Conservation (phyloP, 2,888 invertebrate species). For the Hypercompe scribonia region DNA sequence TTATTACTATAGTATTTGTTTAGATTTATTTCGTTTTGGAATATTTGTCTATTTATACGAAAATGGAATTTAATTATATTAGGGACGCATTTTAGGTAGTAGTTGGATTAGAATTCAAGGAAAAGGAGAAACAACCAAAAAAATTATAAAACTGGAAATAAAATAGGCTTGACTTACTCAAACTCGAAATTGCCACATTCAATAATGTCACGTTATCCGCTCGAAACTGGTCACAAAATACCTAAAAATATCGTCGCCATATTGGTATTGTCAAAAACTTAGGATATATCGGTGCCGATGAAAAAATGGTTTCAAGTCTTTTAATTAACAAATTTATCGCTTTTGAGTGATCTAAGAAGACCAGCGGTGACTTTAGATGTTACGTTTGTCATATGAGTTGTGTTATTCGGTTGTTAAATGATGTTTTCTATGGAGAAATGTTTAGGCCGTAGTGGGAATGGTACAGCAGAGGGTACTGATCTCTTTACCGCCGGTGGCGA, state of each 20-base stretch:
- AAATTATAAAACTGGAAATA: constrained; percentile 11
- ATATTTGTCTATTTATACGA: neutral
- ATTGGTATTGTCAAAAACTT: constrained; percentile 87
- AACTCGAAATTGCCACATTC: constrained; percentile 62
- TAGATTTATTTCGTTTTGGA: neutral
- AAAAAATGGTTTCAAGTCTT: constrained; percentile 83
- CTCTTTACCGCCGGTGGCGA: constrained; percentile 71
- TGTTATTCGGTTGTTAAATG: constrained; percentile 78
- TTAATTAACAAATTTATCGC: constrained; percentile 69
- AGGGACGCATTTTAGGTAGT: no score
- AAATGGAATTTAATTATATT: neutral
- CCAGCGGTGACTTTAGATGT: constrained; percentile 81
- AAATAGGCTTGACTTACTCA: neutral
- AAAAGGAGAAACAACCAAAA: neutral
- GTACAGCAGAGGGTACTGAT: constrained; percentile 68
- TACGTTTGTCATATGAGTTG: constrained; percentile 75
- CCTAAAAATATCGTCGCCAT: constrained; percentile 87
- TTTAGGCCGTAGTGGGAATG: constrained; percentile 73
- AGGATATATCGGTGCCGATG: constrained; percentile 77
- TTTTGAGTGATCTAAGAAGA: constrained; percentile 73
- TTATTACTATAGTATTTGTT: no score
- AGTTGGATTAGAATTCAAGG: no score
- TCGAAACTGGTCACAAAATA: constrained; percentile 79
- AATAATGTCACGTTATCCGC: constrained; percentile 69
- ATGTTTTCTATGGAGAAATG: constrained; percentile 85